phyloP scores from a whole-genome alignment of 2,888 invertebrate genomes.

The Panopea generosa region DNA sequence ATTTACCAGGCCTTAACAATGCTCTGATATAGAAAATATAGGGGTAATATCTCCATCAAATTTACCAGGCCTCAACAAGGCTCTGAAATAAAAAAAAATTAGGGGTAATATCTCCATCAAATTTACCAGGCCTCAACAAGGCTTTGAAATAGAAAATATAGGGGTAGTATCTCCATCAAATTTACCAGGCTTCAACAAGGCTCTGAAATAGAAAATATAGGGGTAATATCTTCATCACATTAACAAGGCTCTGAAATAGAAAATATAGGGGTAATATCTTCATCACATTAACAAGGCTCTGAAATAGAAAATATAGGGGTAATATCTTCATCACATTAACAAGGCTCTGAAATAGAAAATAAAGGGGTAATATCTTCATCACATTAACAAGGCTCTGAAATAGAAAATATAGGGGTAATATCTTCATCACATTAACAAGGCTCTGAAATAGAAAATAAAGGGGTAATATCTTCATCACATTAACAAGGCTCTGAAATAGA shows the following conservation, averaged over 20 bases:
- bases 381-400: slow-evolving; percentile 97
- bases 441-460: slow-evolving; percentile 89
- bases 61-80: slow-evolving; percentile 96
- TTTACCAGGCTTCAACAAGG: slow-evolving; percentile 96
- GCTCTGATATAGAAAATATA: slow-evolving; percentile 89
- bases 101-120: slow-evolving; percentile 96
- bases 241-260: slow-evolving; percentile 94
- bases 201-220: slow-evolving; percentile 88
- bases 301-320: slow-evolving; percentile 77
- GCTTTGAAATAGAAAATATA: slow-evolving; percentile 91
- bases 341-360: slow-evolving; percentile 91
- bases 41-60: slow-evolving; percentile 97
- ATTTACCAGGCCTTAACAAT: slow-evolving; percentile 96
- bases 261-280: slow-evolving; percentile 92
- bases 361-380: slow-evolving; percentile 95
- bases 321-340: slow-evolving; percentile 98
- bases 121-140: slow-evolving; percentile 96
- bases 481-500: slow-evolving; percentile 94
- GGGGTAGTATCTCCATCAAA: slow-evolving; percentile 97
- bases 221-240: slow-evolving; percentile 97
- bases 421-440: slow-evolving; percentile 98
- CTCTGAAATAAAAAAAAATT: slow-evolving; percentile 88
- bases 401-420: slow-evolving; percentile 87
- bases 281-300: slow-evolving; percentile 97
- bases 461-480: slow-evolving; percentile 97